Conservation (phyloP, 1,140 invertebrate species). For the Trichonephila clavipes region DNA sequence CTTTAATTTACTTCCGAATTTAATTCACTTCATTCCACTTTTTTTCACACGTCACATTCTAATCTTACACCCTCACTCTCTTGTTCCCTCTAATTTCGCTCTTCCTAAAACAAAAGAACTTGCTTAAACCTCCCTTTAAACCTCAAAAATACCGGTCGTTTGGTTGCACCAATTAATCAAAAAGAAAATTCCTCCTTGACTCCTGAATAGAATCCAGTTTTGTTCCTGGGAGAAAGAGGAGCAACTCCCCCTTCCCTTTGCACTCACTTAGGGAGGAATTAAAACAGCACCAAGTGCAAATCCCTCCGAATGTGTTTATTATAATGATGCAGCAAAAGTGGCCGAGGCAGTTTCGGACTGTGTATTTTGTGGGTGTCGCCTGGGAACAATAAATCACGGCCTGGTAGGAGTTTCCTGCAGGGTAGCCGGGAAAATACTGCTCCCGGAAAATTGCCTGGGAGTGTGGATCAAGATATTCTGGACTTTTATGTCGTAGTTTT, state of each 20-base stretch:
- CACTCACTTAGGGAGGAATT: neutral
- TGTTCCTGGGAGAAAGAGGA: neutral
- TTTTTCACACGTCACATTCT: neutral
- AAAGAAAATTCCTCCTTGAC: neutral
- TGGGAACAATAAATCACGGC: neutral
- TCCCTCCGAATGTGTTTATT: constrained; percentile 17
- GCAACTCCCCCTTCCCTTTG: neutral
- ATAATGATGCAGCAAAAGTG: neutral
- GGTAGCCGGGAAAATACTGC: neutral
- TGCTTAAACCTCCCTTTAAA: neutral
- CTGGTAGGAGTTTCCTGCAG: neutral
- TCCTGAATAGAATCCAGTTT: neutral
- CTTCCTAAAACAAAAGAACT: neutral
- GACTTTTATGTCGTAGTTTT: neutral
- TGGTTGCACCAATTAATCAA: neutral
- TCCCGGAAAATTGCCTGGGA: neutral
- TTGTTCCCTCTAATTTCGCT: neutral
- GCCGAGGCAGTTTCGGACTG: neutral
- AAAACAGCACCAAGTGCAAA: neutral
- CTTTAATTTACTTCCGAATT: too few relatives aligned
- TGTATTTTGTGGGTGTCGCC: neutral
- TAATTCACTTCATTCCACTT: too few relatives aligned
- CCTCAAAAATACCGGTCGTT: neutral
- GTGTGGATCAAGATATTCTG: neutral
- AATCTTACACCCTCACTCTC: neutral